phyloP scores from a whole-genome alignment of 1,140 invertebrate species.

The Cheumatopsyche charites region DNA sequence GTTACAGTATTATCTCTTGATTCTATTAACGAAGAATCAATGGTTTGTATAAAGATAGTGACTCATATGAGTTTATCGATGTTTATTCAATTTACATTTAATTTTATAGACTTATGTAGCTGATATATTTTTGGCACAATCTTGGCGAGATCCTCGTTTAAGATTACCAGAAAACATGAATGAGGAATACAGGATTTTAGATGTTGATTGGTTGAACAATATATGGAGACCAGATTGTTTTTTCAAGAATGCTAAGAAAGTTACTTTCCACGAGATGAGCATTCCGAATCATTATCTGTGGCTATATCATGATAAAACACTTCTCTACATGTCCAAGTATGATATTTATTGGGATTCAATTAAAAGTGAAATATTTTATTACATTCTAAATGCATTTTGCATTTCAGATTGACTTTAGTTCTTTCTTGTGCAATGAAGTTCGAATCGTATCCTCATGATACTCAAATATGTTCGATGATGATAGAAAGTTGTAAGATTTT shows the following conservation, averaged over 20 bases:
- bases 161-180: conserved; percentile 90
- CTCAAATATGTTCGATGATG: conserved; percentile 89
- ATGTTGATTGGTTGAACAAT: conserved; percentile 86
- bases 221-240: conserved; percentile 93
- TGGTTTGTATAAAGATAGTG: conserved; percentile 66
- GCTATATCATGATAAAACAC: conserved; percentile 88
- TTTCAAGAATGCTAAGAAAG: conserved; percentile 92
- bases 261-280: conserved; percentile 93
- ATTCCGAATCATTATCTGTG: conserved; percentile 93
- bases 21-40: conserved; percentile 91
- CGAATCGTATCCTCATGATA: conserved; percentile 89
- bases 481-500: conserved; percentile 67
- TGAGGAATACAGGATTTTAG: conserved; percentile 86
- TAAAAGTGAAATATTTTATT: conserved; percentile 6
- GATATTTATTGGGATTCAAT: conserved; percentile 50
- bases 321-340: conserved; percentile 91
- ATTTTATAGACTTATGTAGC: conserved; percentile 83
- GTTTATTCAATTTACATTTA: background rate
- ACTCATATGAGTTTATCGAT: background rate
- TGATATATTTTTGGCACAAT: conserved; percentile 90
- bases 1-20: conserved; percentile 86
- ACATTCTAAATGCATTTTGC: conserved; percentile 1
- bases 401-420: conserved; percentile 77
- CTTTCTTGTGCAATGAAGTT: conserved; percentile 93
- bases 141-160: conserved; percentile 85